Evolutionary conservation across 2,113 vertebrate genomes (phyloP).

Genomic region (Zosterops lateralis): DNA sequence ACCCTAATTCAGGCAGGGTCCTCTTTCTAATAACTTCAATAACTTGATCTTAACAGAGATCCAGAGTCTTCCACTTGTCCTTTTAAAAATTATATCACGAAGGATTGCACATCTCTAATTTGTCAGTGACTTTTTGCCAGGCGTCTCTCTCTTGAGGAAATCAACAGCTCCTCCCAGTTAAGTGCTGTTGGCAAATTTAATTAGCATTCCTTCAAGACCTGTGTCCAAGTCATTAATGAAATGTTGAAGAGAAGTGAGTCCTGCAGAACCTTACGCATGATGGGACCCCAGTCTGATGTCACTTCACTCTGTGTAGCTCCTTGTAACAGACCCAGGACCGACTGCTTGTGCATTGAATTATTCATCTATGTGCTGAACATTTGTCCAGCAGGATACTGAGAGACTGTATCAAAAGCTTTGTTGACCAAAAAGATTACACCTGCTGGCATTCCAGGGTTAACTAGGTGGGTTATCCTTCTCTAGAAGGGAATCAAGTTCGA

Average conservation of each 20-base stretch:
- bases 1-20: neutral
- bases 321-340: neutral
- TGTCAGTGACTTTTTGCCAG: rapidly evolving
- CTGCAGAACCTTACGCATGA: neutral
- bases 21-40: neutral
- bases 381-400: neutral
- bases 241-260: neutral
- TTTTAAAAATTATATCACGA: neutral
- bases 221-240: neutral
- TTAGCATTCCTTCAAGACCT: neutral
- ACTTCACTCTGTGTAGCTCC: neutral
- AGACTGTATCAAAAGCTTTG: neutral
- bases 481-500: neutral
- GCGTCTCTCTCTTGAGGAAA: no score
- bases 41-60: neutral
- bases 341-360: neutral
- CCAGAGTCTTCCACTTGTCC: neutral
- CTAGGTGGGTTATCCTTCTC: neutral
- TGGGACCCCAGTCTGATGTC: neutral
- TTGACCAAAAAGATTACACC: neutral
- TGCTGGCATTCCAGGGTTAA: neutral
- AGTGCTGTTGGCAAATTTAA: neutral
- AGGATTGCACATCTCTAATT: neutral
- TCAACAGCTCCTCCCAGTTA: neutral
- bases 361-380: neutral